phyloP scores from a whole-genome alignment of 2,797 vertebrate species.

The Eutrigla gurnardus region DNA sequence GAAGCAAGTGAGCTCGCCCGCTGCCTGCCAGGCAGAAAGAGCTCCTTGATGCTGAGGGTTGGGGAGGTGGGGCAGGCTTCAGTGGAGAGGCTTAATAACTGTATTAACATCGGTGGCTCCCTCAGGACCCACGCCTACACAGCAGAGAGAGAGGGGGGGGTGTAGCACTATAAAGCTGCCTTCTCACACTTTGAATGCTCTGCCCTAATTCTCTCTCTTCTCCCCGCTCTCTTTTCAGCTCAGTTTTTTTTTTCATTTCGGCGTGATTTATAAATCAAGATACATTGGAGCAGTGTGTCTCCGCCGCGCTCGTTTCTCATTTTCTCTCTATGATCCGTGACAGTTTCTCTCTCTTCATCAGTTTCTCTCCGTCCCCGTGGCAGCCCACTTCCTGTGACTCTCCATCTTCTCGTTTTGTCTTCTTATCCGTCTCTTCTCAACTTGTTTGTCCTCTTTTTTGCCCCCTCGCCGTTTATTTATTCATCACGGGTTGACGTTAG shows the following conservation, averaged over 20 bases:
- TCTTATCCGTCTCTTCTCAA: background rate
- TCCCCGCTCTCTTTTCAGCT: slow-evolving; percentile 11
- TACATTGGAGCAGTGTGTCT: slow-evolving; percentile 1
- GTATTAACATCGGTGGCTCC: slow-evolving; percentile 79
- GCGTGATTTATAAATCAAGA: slow-evolving; percentile 30
- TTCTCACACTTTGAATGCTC: slow-evolving; percentile 47
- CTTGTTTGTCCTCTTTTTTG: slow-evolving; percentile 3
- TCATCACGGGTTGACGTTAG: slow-evolving; percentile 24
- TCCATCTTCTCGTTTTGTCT: slow-evolving; percentile 29
- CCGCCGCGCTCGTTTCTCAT: background rate
- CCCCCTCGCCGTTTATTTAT: slow-evolving; percentile 20
- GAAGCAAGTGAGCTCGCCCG: slow-evolving; percentile 65
- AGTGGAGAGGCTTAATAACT: slow-evolving; percentile 83
- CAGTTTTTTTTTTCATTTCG: slow-evolving; percentile 3
- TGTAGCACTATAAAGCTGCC: slow-evolving; percentile 35
- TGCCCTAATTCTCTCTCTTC: slow-evolving; percentile 59
- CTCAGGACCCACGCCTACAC: slow-evolving; percentile 74
- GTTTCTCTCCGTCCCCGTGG: background rate
- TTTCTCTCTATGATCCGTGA: background rate
- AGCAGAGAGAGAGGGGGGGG: background rate
- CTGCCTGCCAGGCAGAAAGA: slow-evolving; percentile 73
- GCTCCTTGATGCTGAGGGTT: slow-evolving; percentile 77
- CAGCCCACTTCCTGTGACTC: slow-evolving; percentile 13
- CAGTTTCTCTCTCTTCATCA: background rate
- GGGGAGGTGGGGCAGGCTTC: slow-evolving; percentile 78